Percentiles rank a stretch among this genome's conserved stretches.
phyloP scores from a whole-genome alignment of 2,113 vertebrate genomes.

The Thinocorus orbignyianus region DNA sequence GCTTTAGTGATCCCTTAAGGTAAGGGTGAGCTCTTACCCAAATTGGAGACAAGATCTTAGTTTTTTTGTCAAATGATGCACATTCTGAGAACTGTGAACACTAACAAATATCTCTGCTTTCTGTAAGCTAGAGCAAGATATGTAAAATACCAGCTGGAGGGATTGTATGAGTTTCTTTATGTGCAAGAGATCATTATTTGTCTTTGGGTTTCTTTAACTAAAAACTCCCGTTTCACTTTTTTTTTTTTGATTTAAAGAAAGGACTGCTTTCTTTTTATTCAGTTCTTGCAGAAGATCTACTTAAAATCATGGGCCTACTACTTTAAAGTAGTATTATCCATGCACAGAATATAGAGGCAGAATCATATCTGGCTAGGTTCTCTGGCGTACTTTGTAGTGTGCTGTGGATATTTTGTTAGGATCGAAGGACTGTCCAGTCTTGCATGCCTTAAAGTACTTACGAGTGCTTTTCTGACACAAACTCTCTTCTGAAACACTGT shows the following conservation, averaged over 20 bases:
- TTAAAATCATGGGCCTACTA: background rate
- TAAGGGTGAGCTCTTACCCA: background rate
- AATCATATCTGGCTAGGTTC: rapidly evolving
- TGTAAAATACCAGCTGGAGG: background rate
- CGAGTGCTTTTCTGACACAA: background rate
- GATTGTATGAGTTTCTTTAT: background rate
- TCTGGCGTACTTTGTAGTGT: background rate
- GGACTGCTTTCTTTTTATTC: background rate
- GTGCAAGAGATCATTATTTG: background rate
- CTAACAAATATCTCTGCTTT: background rate
- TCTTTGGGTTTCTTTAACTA: background rate
- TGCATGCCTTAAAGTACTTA: background rate
- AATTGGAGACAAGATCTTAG: background rate
- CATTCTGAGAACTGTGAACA: background rate
- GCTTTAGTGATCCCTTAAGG: background rate
- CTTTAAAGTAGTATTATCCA: background rate
- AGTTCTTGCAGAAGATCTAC: background rate
- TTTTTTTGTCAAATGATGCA: background rate
- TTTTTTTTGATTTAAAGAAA: background rate
- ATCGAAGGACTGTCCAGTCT: background rate
- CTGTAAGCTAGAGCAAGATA: background rate
- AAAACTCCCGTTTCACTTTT: background rate
- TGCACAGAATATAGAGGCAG: background rate
- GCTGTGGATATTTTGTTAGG: background rate
- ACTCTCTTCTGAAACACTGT: background rate